phyloP scores from a whole-genome alignment of 2,888 invertebrate genomes.

The Rhopalosiphum nymphaeae region DNA sequence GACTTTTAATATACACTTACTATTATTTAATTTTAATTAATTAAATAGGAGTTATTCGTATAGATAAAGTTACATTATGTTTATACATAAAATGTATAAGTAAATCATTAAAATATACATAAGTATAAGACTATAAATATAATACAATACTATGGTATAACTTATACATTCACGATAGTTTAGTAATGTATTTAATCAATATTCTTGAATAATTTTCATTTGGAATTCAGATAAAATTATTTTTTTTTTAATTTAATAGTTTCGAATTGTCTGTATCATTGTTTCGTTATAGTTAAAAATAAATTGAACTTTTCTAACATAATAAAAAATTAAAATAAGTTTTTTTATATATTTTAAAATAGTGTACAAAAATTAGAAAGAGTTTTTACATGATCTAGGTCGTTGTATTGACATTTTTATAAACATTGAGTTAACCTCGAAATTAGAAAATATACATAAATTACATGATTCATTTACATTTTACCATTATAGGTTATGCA shows the following conservation, averaged over 20 bases:
- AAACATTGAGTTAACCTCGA: slow-evolving; percentile 52
- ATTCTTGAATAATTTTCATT: background rate
- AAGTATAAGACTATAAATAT: background rate
- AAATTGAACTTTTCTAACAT: background rate
- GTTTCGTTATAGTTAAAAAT: background rate
- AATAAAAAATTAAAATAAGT: background rate
- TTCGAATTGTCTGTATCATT: background rate
- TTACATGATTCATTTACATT: slow-evolving; percentile 49
- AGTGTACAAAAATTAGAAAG: slow-evolving; percentile 21
- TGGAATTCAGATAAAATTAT: background rate
- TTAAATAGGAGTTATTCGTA: background rate
- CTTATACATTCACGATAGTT: background rate
- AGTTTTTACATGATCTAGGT: slow-evolving; percentile 39
- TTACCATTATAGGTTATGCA: slow-evolving; percentile 22
- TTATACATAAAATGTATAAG: background rate
- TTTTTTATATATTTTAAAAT: background rate
- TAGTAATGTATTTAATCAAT: background rate
- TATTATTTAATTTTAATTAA: background rate
- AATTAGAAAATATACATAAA: slow-evolving; percentile 55
- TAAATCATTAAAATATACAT: background rate
- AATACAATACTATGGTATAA: background rate
- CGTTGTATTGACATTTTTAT: slow-evolving; percentile 40
- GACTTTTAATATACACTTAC: background rate
- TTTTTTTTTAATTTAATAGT: background rate
- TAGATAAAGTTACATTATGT: background rate